Evolutionary conservation across 2,888 invertebrate genomes (phyloP), one percentile per base, ranked within the genome.

Genomic region (Synergus itoensis): DNA sequence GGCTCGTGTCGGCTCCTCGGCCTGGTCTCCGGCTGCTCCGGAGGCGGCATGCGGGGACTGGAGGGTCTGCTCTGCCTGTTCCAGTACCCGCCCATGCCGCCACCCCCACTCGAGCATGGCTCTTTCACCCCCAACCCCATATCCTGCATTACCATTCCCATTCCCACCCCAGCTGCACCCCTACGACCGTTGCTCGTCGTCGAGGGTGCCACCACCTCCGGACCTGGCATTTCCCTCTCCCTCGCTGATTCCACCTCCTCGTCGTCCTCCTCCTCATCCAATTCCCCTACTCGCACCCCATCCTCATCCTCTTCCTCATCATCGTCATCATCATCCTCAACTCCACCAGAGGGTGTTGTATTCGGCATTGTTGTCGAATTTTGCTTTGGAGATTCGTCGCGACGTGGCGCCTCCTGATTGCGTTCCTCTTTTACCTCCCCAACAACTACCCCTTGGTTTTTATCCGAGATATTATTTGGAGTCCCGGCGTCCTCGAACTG

Each of bases 1-100:
- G 87, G 95, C 93, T 91, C 94, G 94, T 79, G 93, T 90, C 92
- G 93, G 91, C 92, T 94, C 94, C 92, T 94, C 93, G 85, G 94
- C 90, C 94, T 94, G 78, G 93, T 93, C 84, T 93, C 92, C 85
- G 92, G 92, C 85, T 93, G 93, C 90, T 92, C 92, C 87, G 92
- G 90, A 93, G 93, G 93, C 86, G 94, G 94, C 93, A 94, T 92
- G 90, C 92, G 92, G 91, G 92, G 92, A 92, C 92, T 92, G 90
- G 92, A 92, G 93, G 91, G 93, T 93, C 92, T 92, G 88, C 91
- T 92, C 90, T 91, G 92, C 92, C 92, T 91, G 91, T 88, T 92
- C 91, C 91, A 92, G 91, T 90, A 92, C 90, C 89, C 92, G 88
- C 93, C 94, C 91, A 94, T 94, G 89, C 90, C 89, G 82, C 83